Base-by-base conservation (phyloP, 2,113 vertebrate species). In the Poeciliopsis turrubarensis region DNA sequence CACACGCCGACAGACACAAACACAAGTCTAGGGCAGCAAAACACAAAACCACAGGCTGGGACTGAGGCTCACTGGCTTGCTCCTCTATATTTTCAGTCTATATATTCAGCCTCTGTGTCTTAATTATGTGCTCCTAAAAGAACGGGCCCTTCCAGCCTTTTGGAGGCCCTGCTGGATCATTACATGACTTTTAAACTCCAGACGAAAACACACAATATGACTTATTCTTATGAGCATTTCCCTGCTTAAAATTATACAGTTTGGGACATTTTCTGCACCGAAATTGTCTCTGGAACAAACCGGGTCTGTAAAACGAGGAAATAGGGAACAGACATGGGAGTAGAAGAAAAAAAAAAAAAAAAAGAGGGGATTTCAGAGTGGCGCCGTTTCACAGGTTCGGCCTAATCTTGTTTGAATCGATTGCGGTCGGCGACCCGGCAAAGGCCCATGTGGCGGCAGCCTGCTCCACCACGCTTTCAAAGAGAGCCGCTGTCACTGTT, bases 31-130 rank as follows among this genome's bases (percentile, higher is more conserved):
- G 82, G 85, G 80, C 90, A 86, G 89, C 88, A 86, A 89, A 94
- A 92, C 89, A 89, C 79, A 80, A 87, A 92, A 94, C 93, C 93
- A 85, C 93, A 95, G 90, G 86, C 90, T 89, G 90, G 86, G 90
- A 92, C 89, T 92, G 87, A 92, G 90, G 85, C 91, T 73, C 86
- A 89, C 92, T 89, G 85, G 79, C 87, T 90, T 83, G 83, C 89
- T 90, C 80, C 91, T 90, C 93, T 95, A 90, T 94, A 94, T 89
- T 95, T 94, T 93, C 87, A 85, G 91, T 90, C 90, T 93, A 93
- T 95, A 95, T 94, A 94, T 93, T 92, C 91, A 89, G 90, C 80
- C 88, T 86, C 81, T 92, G 89, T 92, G 89, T 93, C 87, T 93
- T 93, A 94, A 94, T 94, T 94, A 94, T 93, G 94, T 87, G 84